Conservation (phyloP, 2,113 vertebrate species). For the Melanocharis versteri region DNA sequence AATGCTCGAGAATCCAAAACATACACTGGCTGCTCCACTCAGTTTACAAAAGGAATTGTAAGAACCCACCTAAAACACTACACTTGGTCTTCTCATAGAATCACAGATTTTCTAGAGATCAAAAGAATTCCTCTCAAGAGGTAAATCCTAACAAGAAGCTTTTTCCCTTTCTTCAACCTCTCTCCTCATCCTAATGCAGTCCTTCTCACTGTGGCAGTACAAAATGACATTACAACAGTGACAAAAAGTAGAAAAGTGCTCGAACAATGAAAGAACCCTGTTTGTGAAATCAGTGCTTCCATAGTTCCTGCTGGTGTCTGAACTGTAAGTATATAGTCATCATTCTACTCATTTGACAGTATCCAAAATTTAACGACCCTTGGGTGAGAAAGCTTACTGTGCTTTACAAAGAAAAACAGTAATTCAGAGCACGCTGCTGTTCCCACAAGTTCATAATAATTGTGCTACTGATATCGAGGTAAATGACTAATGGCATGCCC, state of each 20-base stretch:
- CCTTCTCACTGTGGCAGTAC: neutral
- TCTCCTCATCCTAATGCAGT: neutral
- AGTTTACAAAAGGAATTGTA: neutral
- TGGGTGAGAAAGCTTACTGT: neutral
- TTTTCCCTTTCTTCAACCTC: neutral
- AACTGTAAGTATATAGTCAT: neutral
- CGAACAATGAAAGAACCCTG: neutral
- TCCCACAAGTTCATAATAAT: neutral
- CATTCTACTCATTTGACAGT: neutral
- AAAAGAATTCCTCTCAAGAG: neutral
- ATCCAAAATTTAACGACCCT: neutral
- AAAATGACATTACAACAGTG: neutral
- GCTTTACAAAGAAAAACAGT: neutral
- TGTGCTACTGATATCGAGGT: neutral
- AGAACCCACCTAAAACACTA: neutral
- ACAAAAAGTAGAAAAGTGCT: neutral
- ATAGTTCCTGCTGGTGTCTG: neutral
- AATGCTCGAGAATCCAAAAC: neutral
- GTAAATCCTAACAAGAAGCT: neutral
- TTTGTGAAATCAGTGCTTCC: neutral
- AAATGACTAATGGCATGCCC: neutral
- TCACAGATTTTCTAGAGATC: neutral
- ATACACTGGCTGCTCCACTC: neutral
- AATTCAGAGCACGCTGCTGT: neutral
- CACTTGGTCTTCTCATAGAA: neutral